These are phyloP conservation scores for Onychomys leucogaster DNA, from an alignment of 2,797 vertebrate species.

Conservation along the genomic window DNA sequence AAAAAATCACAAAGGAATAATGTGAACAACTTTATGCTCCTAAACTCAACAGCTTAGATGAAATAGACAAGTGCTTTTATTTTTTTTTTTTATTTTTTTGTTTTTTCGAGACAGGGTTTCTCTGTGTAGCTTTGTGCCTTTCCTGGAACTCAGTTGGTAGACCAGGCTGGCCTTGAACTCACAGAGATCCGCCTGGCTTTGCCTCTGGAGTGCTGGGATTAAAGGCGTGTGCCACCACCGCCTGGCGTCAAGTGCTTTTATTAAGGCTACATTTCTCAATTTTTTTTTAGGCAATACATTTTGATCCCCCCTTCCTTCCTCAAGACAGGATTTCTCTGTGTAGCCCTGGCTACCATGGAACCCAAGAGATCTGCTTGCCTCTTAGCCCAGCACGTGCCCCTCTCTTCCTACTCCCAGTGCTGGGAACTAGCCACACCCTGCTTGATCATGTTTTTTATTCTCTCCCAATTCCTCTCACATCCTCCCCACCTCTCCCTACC, in stretches of 20 bases:
- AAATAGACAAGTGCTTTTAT: background rate
- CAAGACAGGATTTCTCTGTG: background rate
- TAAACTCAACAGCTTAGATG: background rate
- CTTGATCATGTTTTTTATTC: background rate
- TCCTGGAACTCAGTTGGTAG: too few species aligned
- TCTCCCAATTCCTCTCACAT: background rate
- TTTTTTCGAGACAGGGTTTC: too few species aligned
- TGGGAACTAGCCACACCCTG: background rate
- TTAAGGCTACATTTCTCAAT: background rate
- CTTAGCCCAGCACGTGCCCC: too few species aligned
- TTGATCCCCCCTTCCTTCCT: too few species aligned
- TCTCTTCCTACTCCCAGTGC: background rate
- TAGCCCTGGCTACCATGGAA: background rate
- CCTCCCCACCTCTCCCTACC: background rate
- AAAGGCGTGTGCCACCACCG: too few species aligned
- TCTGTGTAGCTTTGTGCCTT: too few species aligned
- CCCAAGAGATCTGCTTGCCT: background rate
- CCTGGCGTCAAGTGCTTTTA: background rate
- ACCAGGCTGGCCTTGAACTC: too few species aligned
- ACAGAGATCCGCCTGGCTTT: too few species aligned
- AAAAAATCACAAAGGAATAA: background rate
- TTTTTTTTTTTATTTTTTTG: too few species aligned
- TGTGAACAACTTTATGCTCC: background rate
- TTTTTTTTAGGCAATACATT: background rate
- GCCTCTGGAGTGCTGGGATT: too few species aligned